These are phyloP conservation scores for Neoaliturus tenellus DNA, from an alignment of 2,888 invertebrate species.

Conservation along the genomic window DNA sequence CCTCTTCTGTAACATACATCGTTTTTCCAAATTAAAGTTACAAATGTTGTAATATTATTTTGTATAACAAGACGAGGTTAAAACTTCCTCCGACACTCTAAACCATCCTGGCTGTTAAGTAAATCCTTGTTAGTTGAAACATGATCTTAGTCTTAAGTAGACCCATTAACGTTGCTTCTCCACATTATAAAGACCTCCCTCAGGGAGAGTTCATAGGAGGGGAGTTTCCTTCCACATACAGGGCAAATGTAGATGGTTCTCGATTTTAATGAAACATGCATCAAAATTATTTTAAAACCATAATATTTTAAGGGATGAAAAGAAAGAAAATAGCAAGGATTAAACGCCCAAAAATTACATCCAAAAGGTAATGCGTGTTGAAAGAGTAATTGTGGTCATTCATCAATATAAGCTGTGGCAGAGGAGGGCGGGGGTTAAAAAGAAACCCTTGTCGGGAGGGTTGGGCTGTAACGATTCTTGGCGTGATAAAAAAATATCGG, in stretches of 20 bases:
- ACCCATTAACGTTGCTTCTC: neutral
- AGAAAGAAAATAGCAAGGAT: too few species aligned
- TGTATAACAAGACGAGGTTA: too few species aligned
- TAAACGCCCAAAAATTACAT: too few species aligned
- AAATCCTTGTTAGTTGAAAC: conserved; percentile 33
- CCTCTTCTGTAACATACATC: too few species aligned
- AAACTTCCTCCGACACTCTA: neutral
- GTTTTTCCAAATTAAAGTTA: too few species aligned
- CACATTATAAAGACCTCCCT: neutral
- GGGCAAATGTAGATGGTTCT: too few species aligned
- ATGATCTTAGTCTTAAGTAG: neutral
- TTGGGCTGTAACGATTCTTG: neutral
- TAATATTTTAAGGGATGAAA: too few species aligned
- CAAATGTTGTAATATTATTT: too few species aligned
- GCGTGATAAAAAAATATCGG: neutral
- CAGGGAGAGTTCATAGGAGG: neutral
- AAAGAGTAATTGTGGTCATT: neutral
- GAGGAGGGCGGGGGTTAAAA: neutral
- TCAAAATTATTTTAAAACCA: too few species aligned
- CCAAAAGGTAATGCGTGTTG: neutral
- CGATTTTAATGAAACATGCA: too few species aligned
- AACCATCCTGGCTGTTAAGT: neutral
- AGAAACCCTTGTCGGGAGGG: conserved; percentile 7
- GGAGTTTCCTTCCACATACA: neutral
- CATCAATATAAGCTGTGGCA: neutral